Evolutionary conservation across 2,888 invertebrate genomes (phyloP).

Genomic region (Oeneis ivallda): DNA sequence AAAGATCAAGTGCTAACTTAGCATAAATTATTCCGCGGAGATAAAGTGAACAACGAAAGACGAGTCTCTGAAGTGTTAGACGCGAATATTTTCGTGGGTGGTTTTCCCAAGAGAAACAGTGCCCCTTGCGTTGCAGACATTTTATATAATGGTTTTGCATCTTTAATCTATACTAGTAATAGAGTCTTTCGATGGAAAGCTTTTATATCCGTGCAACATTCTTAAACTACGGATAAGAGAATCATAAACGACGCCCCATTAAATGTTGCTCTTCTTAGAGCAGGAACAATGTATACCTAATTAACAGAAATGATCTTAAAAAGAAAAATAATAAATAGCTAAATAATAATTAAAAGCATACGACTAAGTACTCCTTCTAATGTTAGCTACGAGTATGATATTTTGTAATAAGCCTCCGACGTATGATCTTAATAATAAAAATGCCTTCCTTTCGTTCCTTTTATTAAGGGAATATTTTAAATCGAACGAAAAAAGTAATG

Average conservation of each 20-base stretch:
- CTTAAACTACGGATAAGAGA: not conserved
- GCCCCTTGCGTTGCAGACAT: conserved; percentile 23
- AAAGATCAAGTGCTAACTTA: conserved; percentile 19
- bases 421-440: no score
- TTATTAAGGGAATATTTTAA: no score
- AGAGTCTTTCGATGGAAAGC: not conserved
- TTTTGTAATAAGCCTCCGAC: no score
- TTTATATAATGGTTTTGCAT: conserved; percentile 30
- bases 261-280: not conserved
- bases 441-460: no score
- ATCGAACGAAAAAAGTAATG: no score
- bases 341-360: no score
- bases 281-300: not conserved
- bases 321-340: no score
- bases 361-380: no score
- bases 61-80: conserved; percentile 10
- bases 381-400: no score
- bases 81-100: conserved; percentile 17
- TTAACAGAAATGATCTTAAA: no score
- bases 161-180: conserved; percentile 13
- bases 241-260: not conserved
- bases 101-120: conserved; percentile 23
- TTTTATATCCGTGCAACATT: conserved; percentile 6
- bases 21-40: conserved; percentile 9
- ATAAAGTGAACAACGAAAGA: conserved; percentile 26